These are phyloP conservation scores for Elaphurus davidianus DNA, from an alignment of 2,113 vertebrate genomes.

Conservation along the genomic window DNA sequence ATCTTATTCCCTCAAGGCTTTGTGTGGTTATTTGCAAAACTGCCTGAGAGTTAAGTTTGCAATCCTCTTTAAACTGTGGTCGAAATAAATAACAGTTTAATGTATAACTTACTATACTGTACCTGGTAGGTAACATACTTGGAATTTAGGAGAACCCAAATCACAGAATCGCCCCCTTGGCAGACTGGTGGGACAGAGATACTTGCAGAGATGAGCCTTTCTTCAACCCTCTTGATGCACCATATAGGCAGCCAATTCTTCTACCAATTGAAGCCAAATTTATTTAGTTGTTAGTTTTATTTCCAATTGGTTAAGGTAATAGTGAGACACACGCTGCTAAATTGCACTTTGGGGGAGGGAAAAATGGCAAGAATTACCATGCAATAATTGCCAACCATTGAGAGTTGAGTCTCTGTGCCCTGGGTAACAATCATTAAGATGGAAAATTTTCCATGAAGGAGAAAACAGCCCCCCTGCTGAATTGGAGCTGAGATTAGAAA, in stretches of 20 bases:
- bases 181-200: background rate
- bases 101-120: background rate
- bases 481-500: background rate
- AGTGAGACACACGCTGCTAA: constrained; percentile 13
- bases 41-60: background rate
- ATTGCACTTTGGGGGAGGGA: background rate
- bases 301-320: constrained; percentile 10
- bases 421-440: background rate
- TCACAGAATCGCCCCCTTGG: background rate
- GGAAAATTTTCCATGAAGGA: background rate
- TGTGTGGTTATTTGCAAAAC: constrained; percentile 5
- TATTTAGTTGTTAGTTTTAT: constrained; percentile 8
- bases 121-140: background rate
- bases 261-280: background rate
- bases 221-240: background rate
- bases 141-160: background rate
- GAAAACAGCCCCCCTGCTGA: background rate
- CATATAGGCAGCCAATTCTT: background rate
- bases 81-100: background rate
- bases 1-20: background rate
- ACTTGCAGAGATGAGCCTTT: background rate
- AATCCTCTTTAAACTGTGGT: background rate
- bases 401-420: background rate
- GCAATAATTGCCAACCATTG: background rate
- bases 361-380: constrained; percentile 4